phyloP scores from a whole-genome alignment of 2,888 invertebrate species.

The Monochamus alternatus region DNA sequence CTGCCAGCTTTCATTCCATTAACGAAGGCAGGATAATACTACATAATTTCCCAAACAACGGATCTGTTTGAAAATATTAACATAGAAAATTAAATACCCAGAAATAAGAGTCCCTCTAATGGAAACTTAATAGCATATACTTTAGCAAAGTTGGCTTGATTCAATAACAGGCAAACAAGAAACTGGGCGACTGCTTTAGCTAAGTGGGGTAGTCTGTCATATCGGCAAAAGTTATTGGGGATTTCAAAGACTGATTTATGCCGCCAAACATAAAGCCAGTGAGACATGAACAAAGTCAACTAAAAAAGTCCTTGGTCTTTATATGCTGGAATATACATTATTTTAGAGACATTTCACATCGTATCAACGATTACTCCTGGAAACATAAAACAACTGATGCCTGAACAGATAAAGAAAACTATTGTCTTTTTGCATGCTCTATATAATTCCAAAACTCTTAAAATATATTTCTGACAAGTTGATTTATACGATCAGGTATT shows the following conservation, averaged over 20 bases:
- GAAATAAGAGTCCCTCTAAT: background rate
- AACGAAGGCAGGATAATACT: background rate
- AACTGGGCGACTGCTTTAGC: constrained; percentile 8
- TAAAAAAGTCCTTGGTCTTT: background rate
- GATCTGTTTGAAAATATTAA: background rate
- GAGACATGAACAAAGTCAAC: constrained; percentile 10
- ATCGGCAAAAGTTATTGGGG: constrained; percentile 9
- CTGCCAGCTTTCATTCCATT: background rate
- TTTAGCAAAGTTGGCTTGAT: background rate
- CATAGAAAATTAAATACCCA: background rate
- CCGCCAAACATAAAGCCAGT: background rate
- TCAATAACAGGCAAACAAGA: constrained; percentile 1
- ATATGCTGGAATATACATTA: constrained; percentile 1
- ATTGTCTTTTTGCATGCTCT: no score
- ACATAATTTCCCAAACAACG: background rate
- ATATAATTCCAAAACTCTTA: no score
- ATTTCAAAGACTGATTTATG: constrained; percentile 4
- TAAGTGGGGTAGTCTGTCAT: constrained; percentile 12
- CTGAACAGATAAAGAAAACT: no score
- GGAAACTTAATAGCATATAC: constrained; percentile 7
- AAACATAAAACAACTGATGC: background rate
- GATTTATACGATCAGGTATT: no score
- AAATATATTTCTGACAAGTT: no score
- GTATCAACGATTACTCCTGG: background rate
- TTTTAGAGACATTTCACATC: background rate